Evolutionary conservation across 2,113 vertebrate genomes (phyloP).

Genomic region (Istiophorus platypterus): DNA sequence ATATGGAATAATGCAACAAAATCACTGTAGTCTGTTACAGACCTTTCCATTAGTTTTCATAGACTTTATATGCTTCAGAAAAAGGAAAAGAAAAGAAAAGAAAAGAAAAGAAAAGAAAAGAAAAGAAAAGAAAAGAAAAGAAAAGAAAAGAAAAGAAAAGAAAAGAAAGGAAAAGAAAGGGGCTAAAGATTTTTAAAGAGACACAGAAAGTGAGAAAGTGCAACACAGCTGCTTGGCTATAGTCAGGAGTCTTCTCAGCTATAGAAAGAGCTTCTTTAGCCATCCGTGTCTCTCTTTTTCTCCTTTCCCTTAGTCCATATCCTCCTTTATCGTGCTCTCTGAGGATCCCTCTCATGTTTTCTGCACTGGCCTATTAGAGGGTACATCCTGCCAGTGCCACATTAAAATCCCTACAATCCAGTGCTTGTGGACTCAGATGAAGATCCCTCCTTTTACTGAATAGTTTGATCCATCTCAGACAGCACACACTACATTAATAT

Average conservation of each 20-base stretch:
- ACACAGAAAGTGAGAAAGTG: constrained; percentile 19
- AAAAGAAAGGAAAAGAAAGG: neutral
- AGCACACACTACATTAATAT: constrained; percentile 72
- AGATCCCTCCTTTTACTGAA: constrained; percentile 62
- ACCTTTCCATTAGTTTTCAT: neutral
- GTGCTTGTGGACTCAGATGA: constrained; percentile 63
- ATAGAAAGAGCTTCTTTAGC: constrained; percentile 56
- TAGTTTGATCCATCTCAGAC: constrained; percentile 70
- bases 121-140: no score
- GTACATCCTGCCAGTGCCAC: constrained; percentile 66
- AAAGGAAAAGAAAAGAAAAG: neutral
- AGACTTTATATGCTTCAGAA: neutral
- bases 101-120: neutral
- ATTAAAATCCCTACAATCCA: constrained; percentile 66
- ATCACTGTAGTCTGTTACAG: neutral
- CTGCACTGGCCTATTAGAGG: constrained; percentile 71
- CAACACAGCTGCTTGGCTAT: constrained; percentile 37
- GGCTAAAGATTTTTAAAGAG: constrained; percentile 29
- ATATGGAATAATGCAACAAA: neutral
- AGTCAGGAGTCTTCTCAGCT: constrained; percentile 32
- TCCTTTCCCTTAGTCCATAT: constrained; percentile 27
- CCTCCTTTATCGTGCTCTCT: constrained; percentile 59
- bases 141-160: no score
- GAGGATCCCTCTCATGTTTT: constrained; percentile 70
- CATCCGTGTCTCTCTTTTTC: constrained; percentile 48